phyloP scores from a whole-genome alignment of 1,140 invertebrate species.

The Drosophila obscura region DNA sequence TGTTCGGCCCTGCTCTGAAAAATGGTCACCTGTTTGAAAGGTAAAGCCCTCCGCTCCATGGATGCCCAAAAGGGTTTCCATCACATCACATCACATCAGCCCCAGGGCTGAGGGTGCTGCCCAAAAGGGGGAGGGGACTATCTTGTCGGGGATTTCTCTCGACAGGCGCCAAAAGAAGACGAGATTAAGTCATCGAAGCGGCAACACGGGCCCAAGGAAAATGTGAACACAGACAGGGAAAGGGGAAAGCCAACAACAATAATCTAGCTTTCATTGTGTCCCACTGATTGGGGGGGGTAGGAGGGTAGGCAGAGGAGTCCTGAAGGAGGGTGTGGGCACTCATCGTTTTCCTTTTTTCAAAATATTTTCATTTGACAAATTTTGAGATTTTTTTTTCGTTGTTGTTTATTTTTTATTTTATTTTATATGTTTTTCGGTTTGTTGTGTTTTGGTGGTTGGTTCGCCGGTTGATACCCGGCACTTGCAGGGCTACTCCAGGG shows the following conservation, averaged over 20 bases:
- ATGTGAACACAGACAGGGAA: conserved; percentile 27
- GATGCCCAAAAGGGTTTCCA: conserved; percentile 52
- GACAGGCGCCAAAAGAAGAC: conserved; percentile 69
- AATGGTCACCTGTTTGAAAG: conserved; percentile 58
- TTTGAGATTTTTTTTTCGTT: conserved; percentile 48
- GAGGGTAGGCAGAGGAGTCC: too few species aligned
- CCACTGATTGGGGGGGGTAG: background rate
- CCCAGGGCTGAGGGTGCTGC: background rate
- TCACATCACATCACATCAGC: too few species aligned
- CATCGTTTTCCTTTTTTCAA: conserved; percentile 42
- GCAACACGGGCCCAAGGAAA: conserved; percentile 44
- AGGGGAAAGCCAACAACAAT: conserved; percentile 38
- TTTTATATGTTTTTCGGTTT: conserved; percentile 10
- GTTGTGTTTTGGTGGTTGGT: conserved; percentile 44
- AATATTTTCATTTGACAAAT: conserved; percentile 80
- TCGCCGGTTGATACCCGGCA: background rate
- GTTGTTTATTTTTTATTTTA: background rate
- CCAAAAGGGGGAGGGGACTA: conserved; percentile 23
- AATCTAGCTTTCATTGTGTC: conserved; percentile 62
- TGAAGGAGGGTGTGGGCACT: conserved; percentile 17
- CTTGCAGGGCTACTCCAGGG: too few species aligned
- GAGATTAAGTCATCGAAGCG: conserved; percentile 77
- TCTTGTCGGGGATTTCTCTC: conserved; percentile 51
- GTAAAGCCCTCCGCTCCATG: conserved; percentile 16
- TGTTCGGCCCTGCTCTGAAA: conserved; percentile 18